Evolutionary conservation across 2,888 invertebrate species (phyloP).

Genomic region (Hypselothyrea guttata): DNA sequence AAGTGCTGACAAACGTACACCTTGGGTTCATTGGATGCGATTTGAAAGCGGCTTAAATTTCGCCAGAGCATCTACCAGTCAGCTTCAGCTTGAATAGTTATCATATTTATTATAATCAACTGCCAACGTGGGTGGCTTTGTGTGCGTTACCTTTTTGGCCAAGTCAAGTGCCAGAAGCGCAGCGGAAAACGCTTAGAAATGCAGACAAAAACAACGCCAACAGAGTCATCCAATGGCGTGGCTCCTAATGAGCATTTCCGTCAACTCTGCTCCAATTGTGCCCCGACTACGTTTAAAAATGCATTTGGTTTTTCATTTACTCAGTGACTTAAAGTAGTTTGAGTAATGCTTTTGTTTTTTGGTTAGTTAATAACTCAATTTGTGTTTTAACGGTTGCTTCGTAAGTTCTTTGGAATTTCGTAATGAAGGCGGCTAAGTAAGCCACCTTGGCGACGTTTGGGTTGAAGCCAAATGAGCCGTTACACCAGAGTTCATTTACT

Average conservation of each 20-base stretch:
- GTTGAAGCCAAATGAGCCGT: conserved; percentile 40
- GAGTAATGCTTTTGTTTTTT: not conserved
- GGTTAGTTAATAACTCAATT: conserved; percentile 49
- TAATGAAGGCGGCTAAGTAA: conserved; percentile 13
- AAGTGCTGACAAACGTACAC: no score
- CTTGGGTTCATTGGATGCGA: no score
- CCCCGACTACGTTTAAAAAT: conserved; percentile 44
- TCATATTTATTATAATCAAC: conserved; percentile 23
- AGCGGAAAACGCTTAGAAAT: conserved; percentile 19
- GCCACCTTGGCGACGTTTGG: conserved; percentile 27
- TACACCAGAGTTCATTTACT: conserved; percentile 72
- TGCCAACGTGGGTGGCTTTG: conserved; percentile 19
- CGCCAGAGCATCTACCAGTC: no score
- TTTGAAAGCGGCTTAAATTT: no score
- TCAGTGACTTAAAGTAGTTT: conserved; percentile 24
- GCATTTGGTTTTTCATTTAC: conserved; percentile 46
- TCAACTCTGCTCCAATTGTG: conserved; percentile 43
- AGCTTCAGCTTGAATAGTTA: conserved; percentile 9
- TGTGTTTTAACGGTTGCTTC: conserved; percentile 41
- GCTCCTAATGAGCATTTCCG: conserved; percentile 52
- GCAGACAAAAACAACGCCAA: conserved; percentile 42
- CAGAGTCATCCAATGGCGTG: conserved; percentile 28
- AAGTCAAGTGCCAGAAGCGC: conserved; percentile 29
- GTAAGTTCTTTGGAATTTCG: conserved; percentile 30
- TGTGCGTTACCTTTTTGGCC: conserved; percentile 53